Conservation (phyloP, 2,797 vertebrate genomes). For the Gorsachius magnificus region DNA sequence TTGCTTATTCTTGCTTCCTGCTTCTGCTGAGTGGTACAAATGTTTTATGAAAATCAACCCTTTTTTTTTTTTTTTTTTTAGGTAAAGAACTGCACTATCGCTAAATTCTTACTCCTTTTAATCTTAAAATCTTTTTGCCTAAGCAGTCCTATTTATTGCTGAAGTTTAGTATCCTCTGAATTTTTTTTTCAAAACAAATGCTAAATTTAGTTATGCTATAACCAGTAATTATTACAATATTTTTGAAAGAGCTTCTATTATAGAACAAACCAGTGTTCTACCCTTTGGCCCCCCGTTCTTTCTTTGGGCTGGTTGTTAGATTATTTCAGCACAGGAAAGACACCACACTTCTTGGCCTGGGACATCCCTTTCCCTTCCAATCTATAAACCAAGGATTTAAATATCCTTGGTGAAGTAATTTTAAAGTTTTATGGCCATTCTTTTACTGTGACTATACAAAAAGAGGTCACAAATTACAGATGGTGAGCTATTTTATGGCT, state of each 20-base stretch:
- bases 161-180: neutral
- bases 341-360: neutral
- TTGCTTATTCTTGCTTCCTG: neutral
- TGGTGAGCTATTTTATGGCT: neutral
- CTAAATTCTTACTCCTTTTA: neutral
- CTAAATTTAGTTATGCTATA: neutral
- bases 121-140: neutral
- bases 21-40: neutral
- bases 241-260: neutral
- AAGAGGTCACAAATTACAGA: neutral
- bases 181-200: neutral
- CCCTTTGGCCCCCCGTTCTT: neutral
- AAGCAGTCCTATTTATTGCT: neutral
- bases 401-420: neutral
- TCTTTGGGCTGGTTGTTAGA: neutral
- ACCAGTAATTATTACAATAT: neutral
- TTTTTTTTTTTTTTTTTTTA: neutral
- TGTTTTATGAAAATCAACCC: neutral
- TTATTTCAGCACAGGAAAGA: neutral
- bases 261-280: neutral
- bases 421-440: neutral
- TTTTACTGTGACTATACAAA: neutral
- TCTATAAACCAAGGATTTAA: neutral
- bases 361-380: neutral
- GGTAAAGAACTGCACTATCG: neutral